Base-by-base conservation (phyloP, 2,797 vertebrate genomes). In the Helostoma temminkii region DNA sequence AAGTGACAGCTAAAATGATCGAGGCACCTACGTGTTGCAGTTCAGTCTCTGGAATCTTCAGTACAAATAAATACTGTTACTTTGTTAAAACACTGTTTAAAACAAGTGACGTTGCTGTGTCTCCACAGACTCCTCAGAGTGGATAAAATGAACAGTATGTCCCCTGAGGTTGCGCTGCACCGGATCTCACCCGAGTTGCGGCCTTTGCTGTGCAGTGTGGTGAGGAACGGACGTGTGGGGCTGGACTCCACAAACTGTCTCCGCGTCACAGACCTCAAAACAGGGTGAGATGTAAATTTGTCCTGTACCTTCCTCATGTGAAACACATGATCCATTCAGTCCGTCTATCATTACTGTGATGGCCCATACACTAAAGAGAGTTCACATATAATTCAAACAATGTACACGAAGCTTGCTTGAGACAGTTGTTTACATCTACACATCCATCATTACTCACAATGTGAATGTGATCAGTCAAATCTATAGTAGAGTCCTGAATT, bases 221-320 rank as follows among this genome's bases (percentile, higher is more conserved):
- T 99, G 78, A 94, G 96, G 66, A 98, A 99, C 76, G 97, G 98
- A 41, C 96, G 96, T 28, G 96, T 99, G 24, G 98, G 98, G 46
- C 92, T 99, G 70, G 97, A 99, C 91, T 96, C 98, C 59, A 97
- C 97, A 0, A 98, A 95, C 89, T 97, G 95, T 81, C 95, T 99
- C 74, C 94, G 97, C 47, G 96, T 99, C 87, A 98, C 97, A 50
- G 97, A 99, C 90, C 95, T 99, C 79, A 99, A 99, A 86, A 98
- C 96, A 36, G 97, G 97, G 97, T 98, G 90, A 93, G 96, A 84
- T 54, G 6, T 5, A 12, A 3, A 24, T 28, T 9, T 55, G 16
- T 15, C 36, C 14, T 1, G 12, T 0, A 14, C 1, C 1, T 8
- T 6, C 8, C 1, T 12, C 5, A 10, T 26, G 6, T 19, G 15